These are phyloP conservation scores for Sprattus sprattus DNA, from an alignment of 2,113 vertebrate species.

Conservation along the genomic window DNA sequence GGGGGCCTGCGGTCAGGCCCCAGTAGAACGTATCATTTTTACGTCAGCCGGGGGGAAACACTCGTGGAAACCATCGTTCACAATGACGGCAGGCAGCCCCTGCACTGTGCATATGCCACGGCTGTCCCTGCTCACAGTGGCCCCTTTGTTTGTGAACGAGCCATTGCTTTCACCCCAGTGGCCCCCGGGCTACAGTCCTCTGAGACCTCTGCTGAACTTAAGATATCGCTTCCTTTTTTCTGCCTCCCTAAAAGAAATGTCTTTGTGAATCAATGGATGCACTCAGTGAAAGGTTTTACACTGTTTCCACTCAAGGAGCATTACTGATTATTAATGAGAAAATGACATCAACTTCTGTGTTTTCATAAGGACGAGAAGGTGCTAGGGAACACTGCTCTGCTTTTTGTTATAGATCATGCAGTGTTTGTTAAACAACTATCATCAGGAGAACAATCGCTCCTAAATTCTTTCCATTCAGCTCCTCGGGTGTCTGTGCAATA, in stretches of 20 bases:
- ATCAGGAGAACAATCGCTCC: not conserved
- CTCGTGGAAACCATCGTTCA: conserved; percentile 4
- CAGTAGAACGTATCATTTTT: conserved; percentile 63
- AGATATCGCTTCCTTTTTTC: not conserved
- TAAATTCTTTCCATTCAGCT: conserved; percentile 5
- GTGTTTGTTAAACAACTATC: conserved; percentile 17
- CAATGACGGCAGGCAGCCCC: conserved; percentile 25
- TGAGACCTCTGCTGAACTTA: not conserved
- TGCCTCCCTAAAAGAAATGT: not conserved
- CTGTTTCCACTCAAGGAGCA: not conserved
- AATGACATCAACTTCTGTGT: not conserved
- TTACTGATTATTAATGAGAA: not conserved
- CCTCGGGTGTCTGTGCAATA: not conserved
- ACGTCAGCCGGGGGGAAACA: not conserved
- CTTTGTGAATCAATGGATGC: not conserved
- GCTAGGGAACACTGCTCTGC: not conserved
- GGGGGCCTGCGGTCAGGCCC: conserved; percentile 56
- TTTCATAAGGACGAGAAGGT: not conserved
- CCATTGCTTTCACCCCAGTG: not conserved
- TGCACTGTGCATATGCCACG: conserved; percentile 19
- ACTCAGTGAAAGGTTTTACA: not conserved
- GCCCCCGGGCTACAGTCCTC: not conserved
- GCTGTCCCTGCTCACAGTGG: not conserved
- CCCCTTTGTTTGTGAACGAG: conserved; percentile 3
- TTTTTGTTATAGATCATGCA: conserved; percentile 13